Conservation (phyloP, 2,113 vertebrate species). For the Tricholaema leucomelas region DNA sequence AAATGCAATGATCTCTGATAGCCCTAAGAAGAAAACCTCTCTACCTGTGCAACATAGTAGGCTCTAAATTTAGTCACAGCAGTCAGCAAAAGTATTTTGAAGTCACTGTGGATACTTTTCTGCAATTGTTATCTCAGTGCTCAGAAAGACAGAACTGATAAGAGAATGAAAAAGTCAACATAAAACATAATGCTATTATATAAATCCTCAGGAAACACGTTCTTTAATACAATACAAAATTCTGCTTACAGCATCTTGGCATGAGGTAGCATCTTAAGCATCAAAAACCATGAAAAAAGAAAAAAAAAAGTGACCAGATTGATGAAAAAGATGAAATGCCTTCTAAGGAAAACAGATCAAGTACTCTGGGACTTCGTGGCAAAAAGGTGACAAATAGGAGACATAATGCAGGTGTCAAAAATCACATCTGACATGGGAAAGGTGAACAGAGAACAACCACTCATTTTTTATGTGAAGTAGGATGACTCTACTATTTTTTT, state of each 20-base stretch:
- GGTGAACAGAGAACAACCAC: not conserved
- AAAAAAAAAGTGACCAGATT: not conserved
- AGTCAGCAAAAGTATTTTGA: not conserved
- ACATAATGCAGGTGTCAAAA: not conserved
- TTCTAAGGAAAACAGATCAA: not conserved
- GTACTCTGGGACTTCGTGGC: not conserved
- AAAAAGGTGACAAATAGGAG: not conserved
- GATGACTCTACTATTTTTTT: not conserved
- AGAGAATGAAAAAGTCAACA: not conserved
- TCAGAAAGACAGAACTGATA: not conserved
- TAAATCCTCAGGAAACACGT: not conserved
- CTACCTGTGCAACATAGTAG: not conserved
- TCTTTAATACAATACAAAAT: not conserved
- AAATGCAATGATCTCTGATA: not conserved
- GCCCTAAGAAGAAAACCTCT: not conserved
- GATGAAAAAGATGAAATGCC: not conserved
- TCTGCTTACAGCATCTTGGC: not conserved
- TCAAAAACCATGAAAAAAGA: not conserved
- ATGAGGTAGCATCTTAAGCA: not conserved
- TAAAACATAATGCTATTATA: not conserved
- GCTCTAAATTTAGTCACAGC: not conserved
- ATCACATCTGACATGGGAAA: not conserved
- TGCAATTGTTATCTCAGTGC: not conserved
- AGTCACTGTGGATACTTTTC: not conserved
- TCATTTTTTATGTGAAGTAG: not conserved